Evolutionary conservation across 2,113 vertebrate species (phyloP).

Genomic region (Anarhynchus alexandrinus): DNA sequence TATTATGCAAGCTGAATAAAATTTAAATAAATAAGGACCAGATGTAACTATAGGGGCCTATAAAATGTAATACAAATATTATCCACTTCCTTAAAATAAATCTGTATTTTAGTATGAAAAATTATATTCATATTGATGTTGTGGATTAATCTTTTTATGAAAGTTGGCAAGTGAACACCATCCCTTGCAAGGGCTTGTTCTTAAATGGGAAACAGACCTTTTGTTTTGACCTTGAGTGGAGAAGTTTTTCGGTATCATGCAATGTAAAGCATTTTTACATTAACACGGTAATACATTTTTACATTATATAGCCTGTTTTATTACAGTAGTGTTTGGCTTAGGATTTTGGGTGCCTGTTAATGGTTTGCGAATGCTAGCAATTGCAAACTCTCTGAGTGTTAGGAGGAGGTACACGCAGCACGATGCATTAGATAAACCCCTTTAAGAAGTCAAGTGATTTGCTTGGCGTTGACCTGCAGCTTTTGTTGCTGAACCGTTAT

Average conservation of each 20-base stretch:
- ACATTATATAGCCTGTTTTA: constrained; percentile 51
- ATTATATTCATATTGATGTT: constrained; percentile 71
- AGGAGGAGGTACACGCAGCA: neutral
- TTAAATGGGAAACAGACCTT: constrained; percentile 62
- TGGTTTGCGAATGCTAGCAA: neutral
- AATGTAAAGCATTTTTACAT: constrained; percentile 23
- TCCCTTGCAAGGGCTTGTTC: constrained; percentile 38
- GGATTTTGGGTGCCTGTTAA: constrained; percentile 46
- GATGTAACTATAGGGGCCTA: constrained; percentile 72
- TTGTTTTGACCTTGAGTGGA: constrained; percentile 50
- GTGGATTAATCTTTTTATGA: constrained; percentile 63
- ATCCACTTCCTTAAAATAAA: constrained; percentile 73
- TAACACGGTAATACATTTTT: constrained; percentile 4
- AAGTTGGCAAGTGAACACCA: constrained; percentile 45
- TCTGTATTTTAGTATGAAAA: constrained; percentile 73
- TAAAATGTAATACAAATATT: constrained; percentile 74
- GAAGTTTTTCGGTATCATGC: constrained; percentile 35
- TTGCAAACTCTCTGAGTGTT: neutral
- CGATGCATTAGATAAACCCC: neutral
- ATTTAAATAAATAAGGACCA: constrained; percentile 76
- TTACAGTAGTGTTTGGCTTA: constrained; percentile 48
- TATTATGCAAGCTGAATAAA: constrained; percentile 72
- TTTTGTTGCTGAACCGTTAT: neutral
- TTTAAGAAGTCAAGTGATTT: neutral
- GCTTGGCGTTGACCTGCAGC: neutral